phyloP scores from a whole-genome alignment of 35 echinoderm and acorn worm species.

The Hemicentrotus pulcherrimus region DNA sequence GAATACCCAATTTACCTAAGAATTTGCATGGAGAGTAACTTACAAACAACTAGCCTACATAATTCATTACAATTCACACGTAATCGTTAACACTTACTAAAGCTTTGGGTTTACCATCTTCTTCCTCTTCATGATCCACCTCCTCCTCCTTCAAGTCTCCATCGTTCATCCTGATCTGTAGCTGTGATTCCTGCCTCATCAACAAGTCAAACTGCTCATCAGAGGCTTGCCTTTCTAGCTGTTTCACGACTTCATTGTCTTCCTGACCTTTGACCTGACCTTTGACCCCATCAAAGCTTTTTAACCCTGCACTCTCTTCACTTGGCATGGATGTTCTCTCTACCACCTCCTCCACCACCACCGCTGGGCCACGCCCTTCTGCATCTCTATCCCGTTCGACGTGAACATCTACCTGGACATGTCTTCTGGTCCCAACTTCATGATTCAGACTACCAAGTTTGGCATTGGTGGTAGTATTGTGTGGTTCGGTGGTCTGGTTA shows the following conservation, averaged over 20 bases:
- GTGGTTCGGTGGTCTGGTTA: not conserved
- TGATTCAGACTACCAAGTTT: not conserved
- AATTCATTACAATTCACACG: too few relatives aligned
- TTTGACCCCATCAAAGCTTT: not conserved
- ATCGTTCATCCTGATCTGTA: not conserved
- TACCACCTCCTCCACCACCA: not conserved
- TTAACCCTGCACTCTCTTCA: not conserved
- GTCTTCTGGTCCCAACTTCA: not conserved
- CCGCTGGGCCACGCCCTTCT: not conserved
- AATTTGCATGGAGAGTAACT: too few relatives aligned
- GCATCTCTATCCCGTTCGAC: not conserved
- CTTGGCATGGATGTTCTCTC: not conserved
- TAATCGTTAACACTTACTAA: not conserved
- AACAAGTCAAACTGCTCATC: constrained; percentile 42
- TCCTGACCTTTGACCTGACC: not conserved
- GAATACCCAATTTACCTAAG: too few relatives aligned
- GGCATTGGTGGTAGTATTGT: not conserved
- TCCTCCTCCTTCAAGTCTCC: constrained; percentile 29
- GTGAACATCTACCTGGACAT: not conserved
- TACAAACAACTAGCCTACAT: too few relatives aligned
- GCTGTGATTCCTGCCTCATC: constrained; percentile 35
- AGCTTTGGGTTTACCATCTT: not conserved
- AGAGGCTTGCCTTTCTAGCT: not conserved
- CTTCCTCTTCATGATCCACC: not conserved
- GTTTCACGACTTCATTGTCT: not conserved